Evolutionary conservation across 2,888 invertebrate genomes (phyloP).

Genomic region (Tenodera sinensis): DNA sequence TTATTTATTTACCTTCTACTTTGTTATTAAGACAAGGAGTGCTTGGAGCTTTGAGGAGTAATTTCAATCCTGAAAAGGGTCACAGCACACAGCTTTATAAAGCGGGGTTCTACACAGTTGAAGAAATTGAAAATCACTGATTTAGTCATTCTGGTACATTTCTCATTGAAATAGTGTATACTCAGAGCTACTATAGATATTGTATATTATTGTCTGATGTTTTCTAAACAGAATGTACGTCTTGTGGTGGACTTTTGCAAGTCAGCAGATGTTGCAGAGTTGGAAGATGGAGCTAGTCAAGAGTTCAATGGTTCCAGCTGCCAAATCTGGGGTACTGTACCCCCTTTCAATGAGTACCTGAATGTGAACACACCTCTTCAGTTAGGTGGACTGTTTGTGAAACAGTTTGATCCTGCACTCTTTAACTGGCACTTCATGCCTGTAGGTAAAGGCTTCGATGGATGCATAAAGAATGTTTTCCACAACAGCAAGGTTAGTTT

Average conservation of each 20-base stretch:
- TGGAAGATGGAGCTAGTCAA: slow-evolving; percentile 46
- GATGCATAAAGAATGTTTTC: slow-evolving; percentile 57
- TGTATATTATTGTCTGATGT: neutral
- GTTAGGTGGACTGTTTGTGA: slow-evolving; percentile 51
- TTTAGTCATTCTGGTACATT: too few species aligned
- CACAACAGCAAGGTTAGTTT: slow-evolving; percentile 50
- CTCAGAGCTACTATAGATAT: neutral
- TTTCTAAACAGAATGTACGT: slow-evolving; percentile 44
- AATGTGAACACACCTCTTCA: slow-evolving; percentile 55
- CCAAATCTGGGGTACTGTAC: slow-evolving; percentile 48
- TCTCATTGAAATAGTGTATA: neutral
- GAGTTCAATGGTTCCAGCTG: slow-evolving; percentile 49
- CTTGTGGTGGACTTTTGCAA: slow-evolving; percentile 53
- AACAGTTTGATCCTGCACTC: slow-evolving; percentile 43
- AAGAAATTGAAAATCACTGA: too few species aligned
- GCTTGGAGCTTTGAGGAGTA: too few species aligned
- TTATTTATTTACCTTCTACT: too few species aligned
- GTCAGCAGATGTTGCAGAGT: slow-evolving; percentile 44
- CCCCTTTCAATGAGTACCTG: slow-evolving; percentile 53
- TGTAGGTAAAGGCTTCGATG: slow-evolving; percentile 49
- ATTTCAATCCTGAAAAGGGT: too few species aligned
- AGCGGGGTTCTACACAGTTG: too few species aligned
- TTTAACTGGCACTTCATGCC: slow-evolving; percentile 44
- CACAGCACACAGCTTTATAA: too few species aligned
- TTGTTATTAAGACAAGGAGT: too few species aligned